Conservation (phyloP, 2,797 vertebrate species). For the Xyrichtys novacula region DNA sequence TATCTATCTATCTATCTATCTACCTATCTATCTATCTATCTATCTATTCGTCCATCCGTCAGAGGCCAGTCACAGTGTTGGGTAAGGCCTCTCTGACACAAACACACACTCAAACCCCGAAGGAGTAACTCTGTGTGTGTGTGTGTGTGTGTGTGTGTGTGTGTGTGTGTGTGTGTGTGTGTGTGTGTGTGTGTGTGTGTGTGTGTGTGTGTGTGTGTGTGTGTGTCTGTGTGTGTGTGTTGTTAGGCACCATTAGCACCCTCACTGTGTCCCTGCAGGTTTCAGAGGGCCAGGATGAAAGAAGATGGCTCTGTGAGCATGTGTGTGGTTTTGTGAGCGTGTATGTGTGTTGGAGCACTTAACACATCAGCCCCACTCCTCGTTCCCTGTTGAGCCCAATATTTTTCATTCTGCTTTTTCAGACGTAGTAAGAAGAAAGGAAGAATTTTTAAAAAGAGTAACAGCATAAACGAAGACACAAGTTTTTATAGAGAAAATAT, state of each 20-base stretch:
- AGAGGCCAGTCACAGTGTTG: slow-evolving; percentile 2
- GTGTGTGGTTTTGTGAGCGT: slow-evolving; percentile 12
- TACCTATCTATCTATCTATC: slow-evolving; percentile 56
- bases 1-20: slow-evolving; percentile 60
- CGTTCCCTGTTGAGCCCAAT: slow-evolving; percentile 4
- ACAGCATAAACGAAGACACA: background rate
- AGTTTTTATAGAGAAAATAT: background rate
- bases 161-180: background rate
- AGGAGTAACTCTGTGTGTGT: background rate
- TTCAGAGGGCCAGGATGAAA: slow-evolving; percentile 22
- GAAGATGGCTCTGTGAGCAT: background rate
- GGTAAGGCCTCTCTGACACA: slow-evolving; percentile 18
- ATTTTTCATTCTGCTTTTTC: background rate
- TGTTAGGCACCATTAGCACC: slow-evolving; percentile 56
- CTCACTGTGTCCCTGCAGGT: slow-evolving; percentile 38
- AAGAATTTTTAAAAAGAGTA: background rate
- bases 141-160: too few relatives aligned
- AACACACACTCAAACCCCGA: slow-evolving; percentile 4
- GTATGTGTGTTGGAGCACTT: slow-evolving; percentile 39
- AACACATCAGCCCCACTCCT: slow-evolving; percentile 27
- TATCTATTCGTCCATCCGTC: background rate
- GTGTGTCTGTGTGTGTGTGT: slow-evolving; percentile 1
- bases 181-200: slow-evolving; percentile 9
- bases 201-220: background rate
- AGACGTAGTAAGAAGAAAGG: background rate